These are phyloP conservation scores for Lepidostoma basale DNA, from an alignment of 1,140 invertebrate genomes.

Conservation along the genomic window DNA sequence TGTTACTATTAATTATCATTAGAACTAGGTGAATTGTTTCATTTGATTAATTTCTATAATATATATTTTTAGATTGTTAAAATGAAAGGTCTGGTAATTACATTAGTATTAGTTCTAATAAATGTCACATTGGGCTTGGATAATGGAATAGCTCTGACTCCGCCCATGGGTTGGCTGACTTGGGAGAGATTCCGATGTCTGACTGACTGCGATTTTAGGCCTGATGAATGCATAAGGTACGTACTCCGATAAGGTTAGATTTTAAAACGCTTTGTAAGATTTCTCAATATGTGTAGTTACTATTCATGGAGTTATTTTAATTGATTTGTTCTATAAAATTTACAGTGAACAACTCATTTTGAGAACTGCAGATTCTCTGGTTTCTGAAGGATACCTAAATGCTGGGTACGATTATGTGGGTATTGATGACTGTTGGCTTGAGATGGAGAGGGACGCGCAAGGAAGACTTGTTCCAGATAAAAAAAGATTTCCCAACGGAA, in stretches of 20 bases:
- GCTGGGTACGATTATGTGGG: conserved; percentile 86
- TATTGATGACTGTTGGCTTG: conserved; percentile 90
- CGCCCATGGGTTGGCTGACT: conserved; percentile 80
- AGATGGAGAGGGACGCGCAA: conserved; percentile 67
- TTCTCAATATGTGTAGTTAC: too few species aligned
- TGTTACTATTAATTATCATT: too few species aligned
- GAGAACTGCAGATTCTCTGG: conserved; percentile 80
- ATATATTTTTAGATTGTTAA: too few species aligned
- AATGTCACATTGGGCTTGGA: conserved; percentile 44
- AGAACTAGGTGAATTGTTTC: too few species aligned
- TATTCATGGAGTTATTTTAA: too few species aligned
- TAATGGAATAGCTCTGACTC: conserved; percentile 56
- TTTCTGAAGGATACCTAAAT: conserved; percentile 77
- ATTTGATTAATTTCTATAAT: too few species aligned
- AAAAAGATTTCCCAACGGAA: conserved; percentile 81
- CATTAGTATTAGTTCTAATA: conserved; percentile 3
- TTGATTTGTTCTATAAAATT: conserved; percentile 31
- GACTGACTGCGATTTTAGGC: conserved; percentile 70
- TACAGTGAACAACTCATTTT: conserved; percentile 80
- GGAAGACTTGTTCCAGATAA: conserved; percentile 65
- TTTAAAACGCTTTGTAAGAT: background rate
- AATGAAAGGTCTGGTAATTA: conserved; percentile 7
- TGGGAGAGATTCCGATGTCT: conserved; percentile 78
- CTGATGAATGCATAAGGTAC: conserved; percentile 72
- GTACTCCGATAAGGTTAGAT: too few species aligned